Conservation (phyloP, 2,113 vertebrate genomes). For the Donacobius atricapilla region DNA sequence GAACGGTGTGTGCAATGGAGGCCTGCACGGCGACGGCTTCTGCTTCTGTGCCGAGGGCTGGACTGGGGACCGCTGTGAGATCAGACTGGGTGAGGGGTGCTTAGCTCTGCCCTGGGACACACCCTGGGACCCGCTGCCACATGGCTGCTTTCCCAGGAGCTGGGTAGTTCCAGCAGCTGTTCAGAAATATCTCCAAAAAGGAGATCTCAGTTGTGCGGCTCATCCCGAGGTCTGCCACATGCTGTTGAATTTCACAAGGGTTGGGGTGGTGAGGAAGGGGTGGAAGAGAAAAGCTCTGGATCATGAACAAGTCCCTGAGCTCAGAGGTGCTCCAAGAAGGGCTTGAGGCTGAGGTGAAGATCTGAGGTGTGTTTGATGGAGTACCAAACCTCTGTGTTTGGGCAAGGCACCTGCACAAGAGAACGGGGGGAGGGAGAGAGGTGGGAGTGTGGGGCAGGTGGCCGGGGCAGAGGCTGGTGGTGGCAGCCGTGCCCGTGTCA, state of each 20-base stretch:
- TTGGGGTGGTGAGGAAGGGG: not conserved
- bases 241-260: not conserved
- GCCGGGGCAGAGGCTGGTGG: not conserved
- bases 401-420: not conserved
- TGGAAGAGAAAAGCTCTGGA: not conserved
- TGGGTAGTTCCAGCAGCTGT: not conserved
- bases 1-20: constrained; percentile 76
- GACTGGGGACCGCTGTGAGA: constrained; percentile 77
- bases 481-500: not conserved
- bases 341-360: not conserved
- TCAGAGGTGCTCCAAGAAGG: not conserved
- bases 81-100: constrained; percentile 70
- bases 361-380: not conserved
- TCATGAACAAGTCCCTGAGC: not conserved
- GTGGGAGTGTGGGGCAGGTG: not conserved
- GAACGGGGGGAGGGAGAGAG: not conserved
- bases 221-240: not conserved
- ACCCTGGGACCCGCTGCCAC: fast-evolving
- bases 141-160: not conserved
- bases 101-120: not conserved
- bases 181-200: not conserved
- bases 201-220: not conserved
- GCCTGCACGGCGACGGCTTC: constrained; percentile 77
- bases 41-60: constrained; percentile 84
- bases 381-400: not conserved